Base-by-base conservation (phyloP, 2,888 invertebrate species). In the Phytoseiulus persimilis region DNA sequence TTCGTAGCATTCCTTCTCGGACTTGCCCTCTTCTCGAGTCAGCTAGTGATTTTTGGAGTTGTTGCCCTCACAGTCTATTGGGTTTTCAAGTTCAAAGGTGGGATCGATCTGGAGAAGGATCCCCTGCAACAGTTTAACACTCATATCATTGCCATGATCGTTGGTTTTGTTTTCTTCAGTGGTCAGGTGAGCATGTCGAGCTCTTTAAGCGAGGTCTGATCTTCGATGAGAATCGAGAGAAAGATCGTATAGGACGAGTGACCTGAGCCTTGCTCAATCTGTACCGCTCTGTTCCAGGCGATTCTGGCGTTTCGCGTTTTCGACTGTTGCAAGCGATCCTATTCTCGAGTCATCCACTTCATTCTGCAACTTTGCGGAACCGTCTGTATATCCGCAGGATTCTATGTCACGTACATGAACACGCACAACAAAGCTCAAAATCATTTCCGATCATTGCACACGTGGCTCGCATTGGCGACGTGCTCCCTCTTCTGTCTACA, bases 71-170 rank as follows among this genome's bases (percentile, higher is more conserved):
- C 87, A 6, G 87, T 87, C 33, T 87, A 87, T 45, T 87, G 87
- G 87, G 87, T 87, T n/a, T 87, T 87, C 87, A 87, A 87, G 45
- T 87, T 87, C 87, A 33, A 31, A 87, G 87, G 87, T 87, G 87
- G 87, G n/a, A 32, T 87, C 32, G 87, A 87, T 18, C 11, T 87
- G 39, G 87, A 87, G 45, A 87, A 87, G 87, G 87, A 87, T 33
- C 87, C 39, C n/a, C 87, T 87, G 32, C 87, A 39, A 39, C 87
- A 87, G 33, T 87, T 87, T 39, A 87, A 87, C 87, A 39, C 33
- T 33, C 87, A 87, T 45, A 87, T 87, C 39, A 32, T 87, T 31
- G 39, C 45, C 11, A 87, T 87, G 87, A 32, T 87, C 23, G 45
- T 32, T n/a, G 87, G 87, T n/a, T 87, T 31, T 39, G 87, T 87